A percentile compares a stretch with the other conserved stretches of the same genome.
These are phyloP conservation scores for Ctenosaura bakeri DNA, from an alignment of 2,797 vertebrate species.

Conservation along the genomic window DNA sequence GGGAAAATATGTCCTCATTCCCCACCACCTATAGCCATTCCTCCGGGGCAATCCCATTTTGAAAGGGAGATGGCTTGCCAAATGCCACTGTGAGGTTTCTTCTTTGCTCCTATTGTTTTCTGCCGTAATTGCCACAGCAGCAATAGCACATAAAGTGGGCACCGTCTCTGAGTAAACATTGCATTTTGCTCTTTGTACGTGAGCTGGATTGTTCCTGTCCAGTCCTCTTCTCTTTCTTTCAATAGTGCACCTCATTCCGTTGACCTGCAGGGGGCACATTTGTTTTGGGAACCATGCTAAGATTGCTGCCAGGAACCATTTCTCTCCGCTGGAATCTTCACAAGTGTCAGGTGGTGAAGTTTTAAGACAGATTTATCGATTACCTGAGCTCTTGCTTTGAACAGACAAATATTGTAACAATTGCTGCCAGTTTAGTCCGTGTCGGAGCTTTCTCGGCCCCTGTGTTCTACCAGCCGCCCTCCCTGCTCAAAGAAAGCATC, in stretches of 20 bases:
- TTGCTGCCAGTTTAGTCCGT: not conserved
- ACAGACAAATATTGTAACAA: not conserved
- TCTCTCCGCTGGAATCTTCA: accelerated
- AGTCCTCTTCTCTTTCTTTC: not conserved
- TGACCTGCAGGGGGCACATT: slow-evolving; percentile 73
- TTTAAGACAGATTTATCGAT: slow-evolving; percentile 28
- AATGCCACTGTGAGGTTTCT: not conserved
- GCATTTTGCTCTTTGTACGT: not conserved
- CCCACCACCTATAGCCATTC: not conserved
- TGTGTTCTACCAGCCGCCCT: not conserved
- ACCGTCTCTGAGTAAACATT: not conserved
- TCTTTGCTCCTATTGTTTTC: not conserved
- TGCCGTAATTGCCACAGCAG: too few species aligned
- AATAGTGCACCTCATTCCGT: not conserved
- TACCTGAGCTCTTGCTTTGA: not conserved
- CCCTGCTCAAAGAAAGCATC: not conserved
- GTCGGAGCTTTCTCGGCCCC: not conserved
- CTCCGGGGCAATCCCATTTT: not conserved
- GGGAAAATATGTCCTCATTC: too few species aligned
- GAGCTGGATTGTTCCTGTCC: not conserved
- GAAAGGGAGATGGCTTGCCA: not conserved
- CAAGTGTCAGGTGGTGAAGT: slow-evolving; percentile 3
- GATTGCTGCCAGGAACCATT: not conserved
- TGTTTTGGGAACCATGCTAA: slow-evolving; percentile 42
- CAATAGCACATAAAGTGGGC: not conserved